Evolutionary conservation across 1,140 invertebrate genomes (phyloP).

Genomic region (Phocides pigmalion): DNA sequence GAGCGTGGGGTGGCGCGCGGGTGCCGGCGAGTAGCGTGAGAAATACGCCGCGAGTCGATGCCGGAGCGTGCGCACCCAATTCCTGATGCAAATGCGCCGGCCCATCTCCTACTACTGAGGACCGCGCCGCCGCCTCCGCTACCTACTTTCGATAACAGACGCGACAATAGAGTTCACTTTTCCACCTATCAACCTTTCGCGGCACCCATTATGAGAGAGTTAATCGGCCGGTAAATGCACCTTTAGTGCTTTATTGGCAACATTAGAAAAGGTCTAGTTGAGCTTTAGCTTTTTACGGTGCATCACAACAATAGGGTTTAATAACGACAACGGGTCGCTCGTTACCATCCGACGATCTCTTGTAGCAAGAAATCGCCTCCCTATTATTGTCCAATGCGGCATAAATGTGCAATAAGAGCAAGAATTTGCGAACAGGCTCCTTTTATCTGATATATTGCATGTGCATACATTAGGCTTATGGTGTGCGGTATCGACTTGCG

Average conservation of each 20-base stretch:
- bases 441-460: slow-evolving; percentile 43
- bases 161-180: slow-evolving; percentile 59
- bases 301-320: slow-evolving; percentile 71
- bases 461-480: slow-evolving; percentile 22
- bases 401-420: slow-evolving; percentile 57
- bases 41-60: slow-evolving; percentile 60
- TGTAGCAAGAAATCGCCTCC: slow-evolving; percentile 58
- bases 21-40: slow-evolving; percentile 69
- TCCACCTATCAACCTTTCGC: slow-evolving; percentile 40
- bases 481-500: slow-evolving; percentile 4
- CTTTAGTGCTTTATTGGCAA: slow-evolving; percentile 69
- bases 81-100: slow-evolving; percentile 74
- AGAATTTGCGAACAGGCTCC: slow-evolving; percentile 52
- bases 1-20: slow-evolving; percentile 40
- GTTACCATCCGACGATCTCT: slow-evolving; percentile 59
- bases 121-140: slow-evolving; percentile 48
- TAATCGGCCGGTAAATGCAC: slow-evolving; percentile 64
- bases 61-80: slow-evolving; percentile 76
- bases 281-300: slow-evolving; percentile 62
- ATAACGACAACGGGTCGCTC: slow-evolving; percentile 62
- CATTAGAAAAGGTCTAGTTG: slow-evolving; percentile 63
- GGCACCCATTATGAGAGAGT: slow-evolving; percentile 50
- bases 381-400: slow-evolving; percentile 56
- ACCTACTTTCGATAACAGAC: slow-evolving; percentile 61
- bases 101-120: slow-evolving; percentile 48